Evolutionary conservation across 2,113 vertebrate species (phyloP).

Genomic region (Lepus europaeus): DNA sequence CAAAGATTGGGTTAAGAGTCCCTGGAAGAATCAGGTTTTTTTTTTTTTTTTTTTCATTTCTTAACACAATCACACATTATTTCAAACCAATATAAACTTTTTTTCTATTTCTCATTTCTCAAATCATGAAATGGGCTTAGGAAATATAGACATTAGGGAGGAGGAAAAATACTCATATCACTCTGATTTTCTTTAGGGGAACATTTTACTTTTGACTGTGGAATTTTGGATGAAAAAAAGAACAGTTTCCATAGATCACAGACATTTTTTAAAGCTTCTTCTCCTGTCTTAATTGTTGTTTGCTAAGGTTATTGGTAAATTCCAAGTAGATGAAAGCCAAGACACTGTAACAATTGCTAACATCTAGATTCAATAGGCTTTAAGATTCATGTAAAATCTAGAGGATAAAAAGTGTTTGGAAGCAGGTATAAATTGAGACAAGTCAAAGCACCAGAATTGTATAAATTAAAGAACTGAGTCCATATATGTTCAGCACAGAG

Average conservation of each 20-base stretch:
- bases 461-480: not conserved
- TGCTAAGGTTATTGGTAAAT: not conserved
- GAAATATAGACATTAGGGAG: constrained; percentile 32
- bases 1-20: constrained; percentile 24
- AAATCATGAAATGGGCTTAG: constrained; percentile 74
- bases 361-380: not conserved
- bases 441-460: not conserved
- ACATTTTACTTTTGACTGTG: constrained; percentile 36
- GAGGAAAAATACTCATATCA: not conserved
- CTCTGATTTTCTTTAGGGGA: constrained; percentile 64
- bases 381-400: not conserved
- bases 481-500: not conserved
- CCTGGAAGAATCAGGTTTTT: not conserved
- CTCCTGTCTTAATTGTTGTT: constrained; percentile 28
- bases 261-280: constrained; percentile 32
- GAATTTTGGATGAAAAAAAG: constrained; percentile 1
- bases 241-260: constrained; percentile 6
- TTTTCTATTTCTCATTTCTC: constrained; percentile 58
- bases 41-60: not conserved
- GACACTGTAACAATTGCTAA: not conserved
- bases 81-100: constrained; percentile 66
- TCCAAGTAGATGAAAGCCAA: constrained; percentile 4
- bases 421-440: not conserved
- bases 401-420: not conserved
- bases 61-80: not conserved